Evolutionary conservation across 2,797 vertebrate species (phyloP).

Genomic region (Aphelocoma californica): DNA sequence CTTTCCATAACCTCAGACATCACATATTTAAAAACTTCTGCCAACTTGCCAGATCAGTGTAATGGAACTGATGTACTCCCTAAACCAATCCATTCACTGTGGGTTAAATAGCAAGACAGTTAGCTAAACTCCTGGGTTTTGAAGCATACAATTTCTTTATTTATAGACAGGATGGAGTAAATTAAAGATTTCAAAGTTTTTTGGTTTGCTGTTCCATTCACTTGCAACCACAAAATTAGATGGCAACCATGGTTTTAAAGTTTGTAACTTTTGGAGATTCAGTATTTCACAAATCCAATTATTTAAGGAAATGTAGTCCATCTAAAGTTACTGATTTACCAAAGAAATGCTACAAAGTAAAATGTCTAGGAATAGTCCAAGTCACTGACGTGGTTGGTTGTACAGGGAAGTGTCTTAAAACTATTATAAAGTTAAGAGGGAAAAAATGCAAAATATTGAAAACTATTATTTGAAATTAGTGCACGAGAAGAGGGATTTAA

Average conservation of each 20-base stretch:
- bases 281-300: background rate
- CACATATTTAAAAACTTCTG: background rate
- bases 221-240: conserved; percentile 14
- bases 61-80: background rate
- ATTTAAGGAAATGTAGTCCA: background rate
- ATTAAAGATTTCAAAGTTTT: background rate
- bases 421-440: background rate
- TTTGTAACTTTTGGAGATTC: background rate
- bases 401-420: background rate
- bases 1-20: background rate
- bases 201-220: background rate
- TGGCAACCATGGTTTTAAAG: background rate
- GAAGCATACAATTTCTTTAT: background rate
- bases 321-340: background rate
- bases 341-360: background rate
- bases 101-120: background rate
- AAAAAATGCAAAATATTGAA: background rate
- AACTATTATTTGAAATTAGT: conserved; percentile 1
- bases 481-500: background rate
- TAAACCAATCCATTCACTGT: background rate
- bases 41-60: background rate
- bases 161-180: conserved; percentile 3
- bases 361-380: background rate
- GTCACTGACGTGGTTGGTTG: background rate
- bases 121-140: background rate